Conservation (phyloP, 2,888 invertebrate species). For the Patella pellucida region DNA sequence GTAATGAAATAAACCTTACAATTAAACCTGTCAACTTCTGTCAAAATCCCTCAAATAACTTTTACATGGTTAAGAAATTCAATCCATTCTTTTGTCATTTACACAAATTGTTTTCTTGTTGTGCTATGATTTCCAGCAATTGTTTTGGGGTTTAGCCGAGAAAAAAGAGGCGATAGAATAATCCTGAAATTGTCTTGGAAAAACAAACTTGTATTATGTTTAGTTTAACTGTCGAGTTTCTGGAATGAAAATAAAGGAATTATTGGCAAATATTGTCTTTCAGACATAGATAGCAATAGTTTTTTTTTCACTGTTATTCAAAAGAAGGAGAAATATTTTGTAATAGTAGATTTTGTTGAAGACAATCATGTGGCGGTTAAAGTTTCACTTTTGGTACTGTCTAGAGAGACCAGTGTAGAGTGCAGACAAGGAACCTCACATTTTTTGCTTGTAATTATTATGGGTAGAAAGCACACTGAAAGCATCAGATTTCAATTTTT, state of each 20-base stretch:
- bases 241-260: slow-evolving; percentile 12
- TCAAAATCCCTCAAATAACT: no score
- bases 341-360: neutral
- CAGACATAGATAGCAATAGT: neutral
- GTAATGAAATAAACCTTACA: no score
- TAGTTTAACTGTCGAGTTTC: neutral
- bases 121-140: no score
- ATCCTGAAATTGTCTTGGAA: neutral
- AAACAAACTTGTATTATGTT: neutral
- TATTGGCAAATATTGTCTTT: slow-evolving; percentile 1
- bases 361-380: neutral
- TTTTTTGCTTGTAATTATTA: neutral
- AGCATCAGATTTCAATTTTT: slow-evolving; percentile 1
- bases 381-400: slow-evolving; percentile 6
- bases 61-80: no score
- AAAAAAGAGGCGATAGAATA: no score
- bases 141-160: no score
- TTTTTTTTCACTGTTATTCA: neutral
- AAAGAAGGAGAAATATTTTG: neutral
- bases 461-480: neutral
- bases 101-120: no score
- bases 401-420: neutral
- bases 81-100: no score
- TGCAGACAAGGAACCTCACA: neutral
- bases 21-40: no score